Base-by-base conservation (phyloP, 92 coral and sea anemone species). In the Epizoanthus ramosus region DNA sequence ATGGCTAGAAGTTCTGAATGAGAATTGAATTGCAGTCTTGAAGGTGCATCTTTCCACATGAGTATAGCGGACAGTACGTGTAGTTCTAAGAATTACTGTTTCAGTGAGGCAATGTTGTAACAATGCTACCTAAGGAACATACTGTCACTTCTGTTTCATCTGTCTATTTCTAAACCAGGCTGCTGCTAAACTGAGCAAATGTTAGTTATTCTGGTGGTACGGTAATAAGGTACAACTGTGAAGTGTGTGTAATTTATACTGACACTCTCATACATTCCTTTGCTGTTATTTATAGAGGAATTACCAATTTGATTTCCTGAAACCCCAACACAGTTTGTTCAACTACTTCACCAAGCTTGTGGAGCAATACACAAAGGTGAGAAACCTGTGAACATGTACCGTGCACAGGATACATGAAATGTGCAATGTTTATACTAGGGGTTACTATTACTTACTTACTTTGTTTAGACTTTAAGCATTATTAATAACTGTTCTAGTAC, bases 241-340 rank as follows among this genome's bases (percentile, higher is more conserved):
- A 13, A 14, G 4, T 54, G 52, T 41, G 47, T 45, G n/a, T 17
- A 31, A 66, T 39, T n/a, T 17, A 14, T 43, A 70, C 28, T 68
- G 24, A 37, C 43, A 37, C 3, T 37, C 43, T 37, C 5, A 35
- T 69, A n/a, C 0, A 23, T 68, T 39, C 52, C 24, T 39, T 19
- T 37, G 19, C 59, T 73, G 15, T 75, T 13, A 3, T 61, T 81
- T 85, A 31, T 82, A 95, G 98, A 89, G 98, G 66, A 95, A 95
- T 85, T 95, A 93, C 68, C 98, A 95, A 88, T 95, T 95, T 93
- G 98, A 95, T 76, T 95, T 95, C 83, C 81, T 95, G 70, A 87
- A 97, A 23, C 98, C 98, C 9, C 98, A 95, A 39, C 98, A 95
- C 93, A 95, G 98, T 82, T 85, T 95, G 79, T 95, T 95, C 89